phyloP scores from a whole-genome alignment of 2,113 vertebrate species.

The Melanerpes aurifrons region DNA sequence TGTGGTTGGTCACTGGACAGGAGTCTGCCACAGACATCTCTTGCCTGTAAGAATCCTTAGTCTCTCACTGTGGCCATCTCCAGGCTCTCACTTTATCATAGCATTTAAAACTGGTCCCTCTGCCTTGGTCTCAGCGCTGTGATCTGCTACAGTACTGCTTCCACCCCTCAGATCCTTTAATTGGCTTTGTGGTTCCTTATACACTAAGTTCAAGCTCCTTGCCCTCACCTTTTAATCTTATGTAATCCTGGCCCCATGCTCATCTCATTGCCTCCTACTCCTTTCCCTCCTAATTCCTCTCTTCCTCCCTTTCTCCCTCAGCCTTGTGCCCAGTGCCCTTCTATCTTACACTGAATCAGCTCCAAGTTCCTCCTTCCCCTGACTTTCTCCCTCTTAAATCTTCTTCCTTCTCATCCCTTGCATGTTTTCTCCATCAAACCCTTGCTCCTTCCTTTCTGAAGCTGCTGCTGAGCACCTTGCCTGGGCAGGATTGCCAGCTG shows the following conservation, averaged over 20 bases:
- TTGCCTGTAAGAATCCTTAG: not conserved
- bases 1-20: not conserved
- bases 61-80: not conserved
- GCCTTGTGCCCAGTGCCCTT: not conserved
- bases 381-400: not conserved
- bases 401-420: not conserved
- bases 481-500: fast-evolving
- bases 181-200: constrained; percentile 28
- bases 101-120: fast-evolving
- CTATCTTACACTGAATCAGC: not conserved
- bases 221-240: constrained; percentile 13
- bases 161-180: constrained; percentile 2
- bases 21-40: not conserved
- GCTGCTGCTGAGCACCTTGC: not conserved
- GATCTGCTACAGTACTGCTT: not conserved
- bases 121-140: fast-evolving
- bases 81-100: fast-evolving
- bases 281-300: not conserved
- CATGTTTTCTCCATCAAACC: not conserved
- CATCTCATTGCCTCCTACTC: constrained; percentile 5
- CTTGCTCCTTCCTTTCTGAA: not conserved
- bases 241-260: not conserved
- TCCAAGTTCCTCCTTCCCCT: not conserved
- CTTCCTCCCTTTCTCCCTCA: not conserved
- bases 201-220: constrained; percentile 15